These are phyloP conservation scores for Isoperla grammatica DNA, from an alignment of 2,888 invertebrate genomes.

Conservation along the genomic window DNA sequence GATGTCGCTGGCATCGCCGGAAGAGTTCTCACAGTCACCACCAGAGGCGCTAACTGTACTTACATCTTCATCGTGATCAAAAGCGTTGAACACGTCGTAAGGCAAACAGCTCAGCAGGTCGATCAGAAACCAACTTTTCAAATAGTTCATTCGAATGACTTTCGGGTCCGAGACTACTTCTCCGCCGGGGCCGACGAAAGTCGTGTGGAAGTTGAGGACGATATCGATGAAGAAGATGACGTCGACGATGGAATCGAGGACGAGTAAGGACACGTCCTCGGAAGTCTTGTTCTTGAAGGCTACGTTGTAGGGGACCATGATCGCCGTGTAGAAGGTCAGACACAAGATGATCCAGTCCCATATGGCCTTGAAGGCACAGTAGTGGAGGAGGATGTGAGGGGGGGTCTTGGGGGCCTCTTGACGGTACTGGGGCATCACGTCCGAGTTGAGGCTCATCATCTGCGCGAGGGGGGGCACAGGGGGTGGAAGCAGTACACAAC, in stretches of 20 bases:
- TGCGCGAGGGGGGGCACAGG: slow-evolving; percentile 40
- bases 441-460: slow-evolving; percentile 97
- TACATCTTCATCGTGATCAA: slow-evolving; percentile 97
- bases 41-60: slow-evolving; percentile 42
- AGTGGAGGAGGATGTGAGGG: slow-evolving; percentile 98
- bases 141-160: slow-evolving; percentile 96
- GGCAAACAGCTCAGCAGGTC: slow-evolving; percentile 98
- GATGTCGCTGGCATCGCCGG: too few species aligned
- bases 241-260: slow-evolving; percentile 93
- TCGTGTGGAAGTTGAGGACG: slow-evolving; percentile 99
- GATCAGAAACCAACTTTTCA: slow-evolving; percentile 99
- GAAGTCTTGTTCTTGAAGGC: slow-evolving; percentile 99
- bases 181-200: slow-evolving; percentile 95
- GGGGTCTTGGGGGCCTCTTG: slow-evolving; percentile 99
- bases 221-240: slow-evolving; percentile 99
- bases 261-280: slow-evolving; percentile 89
- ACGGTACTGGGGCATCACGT: slow-evolving; percentile 96
- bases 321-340: slow-evolving; percentile 99
- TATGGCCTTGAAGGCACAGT: slow-evolving; percentile 98
- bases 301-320: slow-evolving; percentile 98
- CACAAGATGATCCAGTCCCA: slow-evolving; percentile 99
- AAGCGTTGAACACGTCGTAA: slow-evolving; percentile 99
- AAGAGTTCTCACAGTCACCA: slow-evolving; percentile 19
- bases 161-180: slow-evolving; percentile 99
- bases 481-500: not conserved